Evolutionary conservation across 2,797 vertebrate species (phyloP), one percentile per base, ranked within the genome.

Genomic region (Gobio occitaniae): DNA sequence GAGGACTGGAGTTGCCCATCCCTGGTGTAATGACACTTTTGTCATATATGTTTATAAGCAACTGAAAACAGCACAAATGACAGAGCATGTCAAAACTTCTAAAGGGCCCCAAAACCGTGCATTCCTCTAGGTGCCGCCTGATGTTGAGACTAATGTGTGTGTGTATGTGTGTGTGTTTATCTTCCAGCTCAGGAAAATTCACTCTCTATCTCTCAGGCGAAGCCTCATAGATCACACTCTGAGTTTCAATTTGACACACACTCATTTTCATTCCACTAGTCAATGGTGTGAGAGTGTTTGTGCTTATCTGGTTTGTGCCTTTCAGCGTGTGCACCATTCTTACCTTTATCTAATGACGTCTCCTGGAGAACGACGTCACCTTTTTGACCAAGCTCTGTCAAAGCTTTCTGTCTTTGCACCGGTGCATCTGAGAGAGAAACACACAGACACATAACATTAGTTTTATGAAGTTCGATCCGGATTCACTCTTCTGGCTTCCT

Each of bases 311-410:
- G 56, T 66, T 50, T 36, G 19, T 19, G 54, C 17, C 41, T 78
- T 48, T 71, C 38, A 72, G n/a, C 32, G 10, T 41, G 56, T 80
- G 25, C 41, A 16, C 3, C 66, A 52, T n/a, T 68, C 52, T 84
- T 86, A 90, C 89, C 89, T 88, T 90, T 90, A 86, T 90, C 89
- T 78, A 90, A 78, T 44, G 89, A 88, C 52, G 84, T 77, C 41
- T 90, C 89, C 54, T 83, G 84, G 29, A 59, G 15, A 78, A 56
- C 65, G 7, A 7, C 21, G n/a, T 85, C 84, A 80, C 66, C 32
- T 80, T 80, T 85, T 65, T 72, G 56, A 52, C 84, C 41, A 54
- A 79, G 76, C 32, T 80, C 77, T 41, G 56, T 74, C 68, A 85
- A 65, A 21, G 77, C 77, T 52, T 85, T 85, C 77, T 66, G 84